Evolutionary conservation across 2,797 vertebrate genomes (phyloP).

Genomic region (Aulostomus chinensis): DNA sequence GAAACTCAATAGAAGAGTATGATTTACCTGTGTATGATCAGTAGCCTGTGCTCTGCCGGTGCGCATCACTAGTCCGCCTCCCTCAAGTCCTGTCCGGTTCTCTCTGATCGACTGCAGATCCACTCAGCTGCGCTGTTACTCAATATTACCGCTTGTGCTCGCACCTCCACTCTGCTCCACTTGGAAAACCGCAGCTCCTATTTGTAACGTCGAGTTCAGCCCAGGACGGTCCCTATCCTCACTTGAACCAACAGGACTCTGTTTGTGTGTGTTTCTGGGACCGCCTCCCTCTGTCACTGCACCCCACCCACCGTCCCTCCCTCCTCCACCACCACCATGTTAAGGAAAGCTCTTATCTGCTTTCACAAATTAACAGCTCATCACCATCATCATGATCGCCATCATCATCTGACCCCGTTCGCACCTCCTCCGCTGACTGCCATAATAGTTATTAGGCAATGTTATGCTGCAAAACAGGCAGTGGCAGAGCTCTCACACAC

Average conservation of each 20-base stretch:
- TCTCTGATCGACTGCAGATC: conserved; percentile 6
- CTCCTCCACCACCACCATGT: conserved; percentile 6
- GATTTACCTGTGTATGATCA: no score
- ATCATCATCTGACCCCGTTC: conserved; percentile 50
- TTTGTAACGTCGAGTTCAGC: conserved; percentile 82
- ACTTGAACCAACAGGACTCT: conserved; percentile 68
- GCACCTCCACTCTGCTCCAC: conserved; percentile 68
- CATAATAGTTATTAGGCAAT: conserved; percentile 71
- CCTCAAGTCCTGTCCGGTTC: conserved; percentile 5
- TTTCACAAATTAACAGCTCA: conserved; percentile 41
- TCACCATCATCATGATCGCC: conserved; percentile 26
- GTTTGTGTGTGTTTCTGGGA: conserved; percentile 27
- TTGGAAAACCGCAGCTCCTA: conserved; percentile 73
- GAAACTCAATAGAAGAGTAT: no score
- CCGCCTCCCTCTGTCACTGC: conserved; percentile 40
- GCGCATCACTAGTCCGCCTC: conserved; percentile 1
- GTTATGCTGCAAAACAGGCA: conserved; percentile 11
- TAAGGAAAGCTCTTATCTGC: conserved; percentile 47
- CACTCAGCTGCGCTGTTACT: conserved; percentile 23
- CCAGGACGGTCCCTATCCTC: conserved; percentile 76
- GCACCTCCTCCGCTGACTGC: conserved; percentile 32
- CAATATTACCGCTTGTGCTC: conserved; percentile 38
- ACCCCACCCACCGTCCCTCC: not conserved
- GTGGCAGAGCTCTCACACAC: no score
- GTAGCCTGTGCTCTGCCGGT: conserved; percentile 3